Base-by-base conservation (phyloP, 2,888 invertebrate genomes). In the Noctuana brunneofusca region DNA sequence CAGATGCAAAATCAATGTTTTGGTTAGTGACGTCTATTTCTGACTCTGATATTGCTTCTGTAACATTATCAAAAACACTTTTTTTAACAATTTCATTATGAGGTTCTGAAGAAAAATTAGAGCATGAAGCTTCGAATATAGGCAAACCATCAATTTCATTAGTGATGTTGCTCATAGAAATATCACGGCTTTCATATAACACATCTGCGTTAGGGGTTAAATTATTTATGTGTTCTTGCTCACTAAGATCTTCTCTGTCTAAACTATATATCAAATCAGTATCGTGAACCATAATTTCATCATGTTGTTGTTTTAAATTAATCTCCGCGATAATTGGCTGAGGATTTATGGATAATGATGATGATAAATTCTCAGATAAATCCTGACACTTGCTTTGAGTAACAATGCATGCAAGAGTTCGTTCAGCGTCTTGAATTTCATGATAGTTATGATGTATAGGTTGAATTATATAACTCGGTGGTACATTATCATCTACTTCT, bases 391-490 rank as follows among this genome's bases (percentile, higher is more conserved):
- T 46, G 11, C 5, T 48, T n/a, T 9, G 4, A 27, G 38, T 41
- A 0, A 41, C 14, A 14, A 54, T 49, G 9, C 2, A 8, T 16
- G 56, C 63, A 9, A 63, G 16, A 9, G 12, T 22, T 4, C 30
- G 14, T 63, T 75, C 75, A 35, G 80, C 81, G 67, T 85, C 84
- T 55, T 68, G 69, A 65, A 83, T 73, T 72, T 82, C 81, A 18
- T 80, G 71, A 65, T 86, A 83, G 64, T 65, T 78, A 27, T 79
- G 71, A 35, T 65, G 66, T 16, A 46, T 16, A 30, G 71, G 64
- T 32, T 52, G 12, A 52, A n/a, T 12, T 2, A 18, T n/a, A 11
- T 3, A 22, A 22, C 24, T 24, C n/a, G 22, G 14, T 12, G 24
- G n/a, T 24, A 5, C 8, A 11, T 16, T 16, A 6, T 11, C 4